Percentiles rank a stretch among this genome's conserved stretches.
Evolutionary conservation across 2,888 invertebrate genomes (phyloP).

Genomic region (Drosophila multiciliata): DNA sequence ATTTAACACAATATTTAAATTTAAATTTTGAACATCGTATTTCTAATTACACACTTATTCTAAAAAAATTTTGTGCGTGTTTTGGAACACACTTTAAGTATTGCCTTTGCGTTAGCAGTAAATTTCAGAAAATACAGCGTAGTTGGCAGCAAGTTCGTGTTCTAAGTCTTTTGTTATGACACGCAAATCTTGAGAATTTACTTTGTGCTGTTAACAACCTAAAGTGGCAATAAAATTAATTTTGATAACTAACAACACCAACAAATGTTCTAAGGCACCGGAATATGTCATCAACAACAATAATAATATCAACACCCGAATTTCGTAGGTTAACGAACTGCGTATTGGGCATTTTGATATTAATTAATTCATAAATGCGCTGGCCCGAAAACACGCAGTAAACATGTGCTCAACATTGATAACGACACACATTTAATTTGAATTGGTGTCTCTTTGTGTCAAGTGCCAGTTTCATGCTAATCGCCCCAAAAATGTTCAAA

Average conservation of each 20-base stretch:
- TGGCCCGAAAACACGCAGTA: conserved; percentile 44
- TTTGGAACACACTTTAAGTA: conserved; percentile 18
- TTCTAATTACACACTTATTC: background rate
- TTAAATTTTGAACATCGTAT: background rate
- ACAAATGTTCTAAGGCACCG: conserved; percentile 19
- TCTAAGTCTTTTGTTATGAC: conserved; percentile 75
- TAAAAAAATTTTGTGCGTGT: conserved; percentile 25
- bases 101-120: conserved; percentile 36
- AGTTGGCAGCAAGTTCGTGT: conserved; percentile 63
- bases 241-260: conserved; percentile 51
- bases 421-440: conserved; percentile 62
- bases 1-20: background rate
- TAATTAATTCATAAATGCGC: conserved; percentile 71
- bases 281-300: conserved; percentile 41
- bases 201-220: conserved; percentile 55
- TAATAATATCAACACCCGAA: conserved; percentile 12
- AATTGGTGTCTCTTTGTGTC: conserved; percentile 22
- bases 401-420: conserved; percentile 71
- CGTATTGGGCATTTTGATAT: conserved; percentile 28
- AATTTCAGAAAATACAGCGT: conserved; percentile 23
- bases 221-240: conserved; percentile 58
- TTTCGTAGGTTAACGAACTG: conserved; percentile 71
- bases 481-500: conserved; percentile 67
- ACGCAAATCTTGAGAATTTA: conserved; percentile 38
- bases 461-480: conserved; percentile 68